Base-by-base conservation (phyloP, 2,113 vertebrate species). In the Desmodus rotundus region DNA sequence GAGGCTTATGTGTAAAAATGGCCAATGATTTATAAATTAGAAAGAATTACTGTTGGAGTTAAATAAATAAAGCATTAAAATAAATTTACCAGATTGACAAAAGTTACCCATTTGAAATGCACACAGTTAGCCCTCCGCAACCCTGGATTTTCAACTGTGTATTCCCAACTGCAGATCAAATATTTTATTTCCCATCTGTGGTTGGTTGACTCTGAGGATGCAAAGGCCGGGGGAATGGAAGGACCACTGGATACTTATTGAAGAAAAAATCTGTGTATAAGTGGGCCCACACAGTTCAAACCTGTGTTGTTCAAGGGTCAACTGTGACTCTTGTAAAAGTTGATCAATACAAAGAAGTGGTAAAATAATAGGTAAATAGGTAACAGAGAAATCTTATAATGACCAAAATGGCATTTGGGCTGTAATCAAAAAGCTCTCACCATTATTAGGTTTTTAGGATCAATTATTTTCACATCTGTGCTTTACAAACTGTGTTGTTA, bases 21-120 rank as follows among this genome's bases (percentile, higher is more conserved):
- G 24, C 10, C 4, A 28, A 28, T 61, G 81, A 68, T 70, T 50
- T 65, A 9, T 52, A 85, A 85, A 78, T 91, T 77, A 41, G 28
- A 50, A 95, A 89, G 24, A 77, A 43, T 83, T 8, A 68, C 33
- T 67, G 17, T 74, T 89, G 41, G 24, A 43, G 9, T 93, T 58
- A 70, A 87, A 78, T 26, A 94, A 94, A 72, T 78, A 84, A 92
- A 88, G 74, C 82, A 36, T 61, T 90, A 72, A 91, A 67, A 58
- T 84, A 26, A 89, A 41, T 56, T 73, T 77, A 63, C 67, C 81
- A 67, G 78, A 85, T 68, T 81, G n/a, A 70, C 1, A 68, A 22
- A 11, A 92, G 7, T 14, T 93, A 1, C 13, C 47, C 24, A 45
- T 17, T 93, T 36, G 65, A 93, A 92, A 88, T 6, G 47, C 47